A percentile compares a stretch with the other conserved stretches of the same genome.
phyloP scores from a whole-genome alignment of 2,888 invertebrate species.

The Zaprionus obscuricornis region DNA sequence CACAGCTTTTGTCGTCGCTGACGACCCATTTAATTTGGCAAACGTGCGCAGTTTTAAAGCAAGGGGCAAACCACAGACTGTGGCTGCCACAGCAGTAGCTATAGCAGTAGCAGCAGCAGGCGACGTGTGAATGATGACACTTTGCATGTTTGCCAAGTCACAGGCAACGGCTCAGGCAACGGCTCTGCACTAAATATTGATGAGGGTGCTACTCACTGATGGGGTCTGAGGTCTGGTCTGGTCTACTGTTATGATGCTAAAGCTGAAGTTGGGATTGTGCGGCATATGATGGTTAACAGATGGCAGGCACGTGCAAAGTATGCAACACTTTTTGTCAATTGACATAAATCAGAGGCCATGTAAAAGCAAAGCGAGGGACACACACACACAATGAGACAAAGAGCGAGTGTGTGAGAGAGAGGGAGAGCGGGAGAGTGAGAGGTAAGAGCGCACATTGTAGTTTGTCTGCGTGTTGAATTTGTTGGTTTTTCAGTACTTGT shows the following conservation, averaged over 20 bases:
- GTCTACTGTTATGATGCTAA: too few species aligned
- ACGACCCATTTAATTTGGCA: slow-evolving; percentile 79
- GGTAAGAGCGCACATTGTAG: slow-evolving; percentile 28
- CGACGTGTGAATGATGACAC: slow-evolving; percentile 80
- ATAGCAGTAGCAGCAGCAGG: slow-evolving; percentile 29
- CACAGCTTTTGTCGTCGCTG: slow-evolving; percentile 43
- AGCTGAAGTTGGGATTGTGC: not conserved
- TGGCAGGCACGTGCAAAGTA: slow-evolving; percentile 69
- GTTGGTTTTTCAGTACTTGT: slow-evolving; percentile 7
- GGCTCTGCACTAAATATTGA: slow-evolving; percentile 75
- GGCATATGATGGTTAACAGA: slow-evolving; percentile 36
- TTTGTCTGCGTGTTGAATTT: not conserved
- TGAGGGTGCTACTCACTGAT: slow-evolving; percentile 58
- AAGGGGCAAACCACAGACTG: slow-evolving; percentile 34
- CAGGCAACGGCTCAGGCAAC: slow-evolving; percentile 39
- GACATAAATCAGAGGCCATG: slow-evolving; percentile 55
- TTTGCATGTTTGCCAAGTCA: slow-evolving; percentile 78
- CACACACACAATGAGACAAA: not conserved
- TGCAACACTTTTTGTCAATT: slow-evolving; percentile 71
- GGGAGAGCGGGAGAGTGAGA: not conserved
- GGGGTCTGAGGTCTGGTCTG: not conserved
- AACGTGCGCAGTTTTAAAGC: slow-evolving; percentile 77
- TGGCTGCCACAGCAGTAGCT: slow-evolving; percentile 4
- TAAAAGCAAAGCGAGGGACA: too few species aligned
- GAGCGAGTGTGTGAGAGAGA: not conserved